Evolutionary conservation across 2,113 vertebrate species (phyloP).

Genomic region (Lamprologus callipterus): DNA sequence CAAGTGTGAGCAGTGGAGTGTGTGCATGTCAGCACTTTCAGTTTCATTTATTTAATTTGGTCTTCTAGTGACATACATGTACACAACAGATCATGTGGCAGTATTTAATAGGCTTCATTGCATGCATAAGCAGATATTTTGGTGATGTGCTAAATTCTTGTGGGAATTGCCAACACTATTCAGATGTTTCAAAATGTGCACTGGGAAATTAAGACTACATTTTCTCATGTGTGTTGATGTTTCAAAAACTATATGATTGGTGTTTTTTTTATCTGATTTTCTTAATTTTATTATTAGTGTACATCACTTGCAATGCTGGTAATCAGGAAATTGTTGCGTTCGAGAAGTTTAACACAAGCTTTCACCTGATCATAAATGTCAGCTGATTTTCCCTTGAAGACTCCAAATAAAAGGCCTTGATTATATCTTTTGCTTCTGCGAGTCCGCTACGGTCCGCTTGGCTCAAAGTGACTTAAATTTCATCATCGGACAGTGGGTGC

Average conservation of each 20-base stretch:
- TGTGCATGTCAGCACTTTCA: background rate
- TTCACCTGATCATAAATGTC: background rate
- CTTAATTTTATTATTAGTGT: background rate
- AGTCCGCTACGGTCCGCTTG: background rate
- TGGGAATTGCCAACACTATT: background rate
- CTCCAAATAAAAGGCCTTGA: background rate
- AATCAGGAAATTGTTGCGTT: background rate
- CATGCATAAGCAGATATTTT: background rate
- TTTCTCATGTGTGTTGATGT: background rate
- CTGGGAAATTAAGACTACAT: background rate
- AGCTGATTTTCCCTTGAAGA: background rate
- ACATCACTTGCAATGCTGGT: background rate
- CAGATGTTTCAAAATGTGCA: background rate
- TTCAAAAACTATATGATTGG: background rate
- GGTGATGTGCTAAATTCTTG: background rate
- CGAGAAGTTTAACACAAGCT: background rate
- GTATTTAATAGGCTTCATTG: background rate
- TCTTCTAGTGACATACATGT: background rate
- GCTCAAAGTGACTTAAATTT: background rate
- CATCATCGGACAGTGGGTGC: background rate
- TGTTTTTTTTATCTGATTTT: background rate
- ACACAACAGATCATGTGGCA: background rate
- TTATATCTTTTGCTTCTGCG: background rate
- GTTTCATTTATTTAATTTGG: background rate
- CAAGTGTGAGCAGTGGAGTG: background rate